phyloP scores from a whole-genome alignment of 2,113 vertebrate species.

The Alligator mississippiensis region DNA sequence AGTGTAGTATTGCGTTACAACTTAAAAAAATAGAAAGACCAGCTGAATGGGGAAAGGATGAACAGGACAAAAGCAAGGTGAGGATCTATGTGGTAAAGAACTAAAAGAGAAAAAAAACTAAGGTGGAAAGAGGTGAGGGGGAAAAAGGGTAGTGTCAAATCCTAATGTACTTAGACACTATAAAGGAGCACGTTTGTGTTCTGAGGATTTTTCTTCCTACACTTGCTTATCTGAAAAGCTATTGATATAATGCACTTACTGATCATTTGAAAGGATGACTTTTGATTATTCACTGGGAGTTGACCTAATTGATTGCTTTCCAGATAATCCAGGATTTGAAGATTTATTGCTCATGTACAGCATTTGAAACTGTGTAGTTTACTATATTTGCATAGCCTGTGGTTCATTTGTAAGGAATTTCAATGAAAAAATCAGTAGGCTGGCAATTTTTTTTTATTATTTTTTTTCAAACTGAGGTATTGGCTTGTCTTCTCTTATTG shows the following conservation, averaged over 20 bases:
- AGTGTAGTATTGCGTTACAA: too few species aligned
- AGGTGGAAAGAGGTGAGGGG: neutral
- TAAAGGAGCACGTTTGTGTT: too few species aligned
- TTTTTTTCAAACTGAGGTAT: conserved; percentile 11
- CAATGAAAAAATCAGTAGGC: neutral
- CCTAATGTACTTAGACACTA: too few species aligned
- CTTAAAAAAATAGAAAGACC: too few species aligned
- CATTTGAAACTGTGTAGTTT: neutral
- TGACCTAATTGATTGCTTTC: conserved; percentile 34
- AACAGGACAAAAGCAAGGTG: too few species aligned
- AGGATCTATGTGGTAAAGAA: too few species aligned
- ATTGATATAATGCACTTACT: neutral
- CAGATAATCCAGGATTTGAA: conserved; percentile 9
- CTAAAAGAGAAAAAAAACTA: too few species aligned
- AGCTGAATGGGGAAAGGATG: too few species aligned
- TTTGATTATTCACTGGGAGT: conserved; percentile 13
- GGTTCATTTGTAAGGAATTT: conserved; percentile 2
- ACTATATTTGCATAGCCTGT: conserved; percentile 5
- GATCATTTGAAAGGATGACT: neutral
- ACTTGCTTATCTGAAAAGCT: neutral
- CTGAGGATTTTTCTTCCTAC: neutral
- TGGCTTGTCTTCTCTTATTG: neutral
- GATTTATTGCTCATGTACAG: conserved; percentile 35
- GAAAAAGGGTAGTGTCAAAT: neutral
- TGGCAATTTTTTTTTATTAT: neutral